Percentiles rank a stretch among this genome's conserved stretches.
These are phyloP conservation scores for Tretioscincus oriximinensis DNA, from an alignment of 2,113 vertebrate genomes.

Conservation along the genomic window DNA sequence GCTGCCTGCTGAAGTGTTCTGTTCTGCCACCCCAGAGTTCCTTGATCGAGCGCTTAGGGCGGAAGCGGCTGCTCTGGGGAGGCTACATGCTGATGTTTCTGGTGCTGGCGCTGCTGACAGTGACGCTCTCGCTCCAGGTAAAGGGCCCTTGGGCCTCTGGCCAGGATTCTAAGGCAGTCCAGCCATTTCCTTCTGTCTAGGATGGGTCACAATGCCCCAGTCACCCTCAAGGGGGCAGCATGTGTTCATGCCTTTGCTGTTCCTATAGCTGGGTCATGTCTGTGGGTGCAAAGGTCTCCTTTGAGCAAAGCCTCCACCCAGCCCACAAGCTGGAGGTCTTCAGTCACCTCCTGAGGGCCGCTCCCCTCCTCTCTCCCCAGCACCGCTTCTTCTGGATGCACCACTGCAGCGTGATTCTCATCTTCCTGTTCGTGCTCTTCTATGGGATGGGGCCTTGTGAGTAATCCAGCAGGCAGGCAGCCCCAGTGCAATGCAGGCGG, in stretches of 20 bases:
- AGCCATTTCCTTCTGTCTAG: background rate
- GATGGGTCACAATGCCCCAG: background rate
- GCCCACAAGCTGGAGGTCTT: background rate
- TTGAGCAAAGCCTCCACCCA: too few relatives aligned
- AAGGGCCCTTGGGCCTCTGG: background rate
- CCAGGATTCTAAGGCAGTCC: background rate
- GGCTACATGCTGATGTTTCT: constrained; percentile 76
- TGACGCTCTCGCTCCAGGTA: constrained; percentile 79
- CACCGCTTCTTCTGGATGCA: constrained; percentile 78
- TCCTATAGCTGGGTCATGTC: too few relatives aligned
- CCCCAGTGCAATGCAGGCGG: background rate
- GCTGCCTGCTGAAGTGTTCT: background rate
- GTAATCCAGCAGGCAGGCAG: constrained; percentile 14
- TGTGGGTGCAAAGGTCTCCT: background rate
- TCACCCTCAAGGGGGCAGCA: background rate
- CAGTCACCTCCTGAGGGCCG: background rate
- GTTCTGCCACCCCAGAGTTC: constrained; percentile 68
- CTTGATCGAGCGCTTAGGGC: constrained; percentile 76
- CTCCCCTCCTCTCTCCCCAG: constrained; percentile 56
- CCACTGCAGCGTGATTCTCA: constrained; percentile 79
- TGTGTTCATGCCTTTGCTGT: background rate
- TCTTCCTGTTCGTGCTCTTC: constrained; percentile 79
- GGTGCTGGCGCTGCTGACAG: constrained; percentile 72
- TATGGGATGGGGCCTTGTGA: constrained; percentile 80
- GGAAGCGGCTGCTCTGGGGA: constrained; percentile 76